Evolutionary conservation across 2,113 vertebrate genomes (phyloP).

Genomic region (Pseudopodoces humilis): DNA sequence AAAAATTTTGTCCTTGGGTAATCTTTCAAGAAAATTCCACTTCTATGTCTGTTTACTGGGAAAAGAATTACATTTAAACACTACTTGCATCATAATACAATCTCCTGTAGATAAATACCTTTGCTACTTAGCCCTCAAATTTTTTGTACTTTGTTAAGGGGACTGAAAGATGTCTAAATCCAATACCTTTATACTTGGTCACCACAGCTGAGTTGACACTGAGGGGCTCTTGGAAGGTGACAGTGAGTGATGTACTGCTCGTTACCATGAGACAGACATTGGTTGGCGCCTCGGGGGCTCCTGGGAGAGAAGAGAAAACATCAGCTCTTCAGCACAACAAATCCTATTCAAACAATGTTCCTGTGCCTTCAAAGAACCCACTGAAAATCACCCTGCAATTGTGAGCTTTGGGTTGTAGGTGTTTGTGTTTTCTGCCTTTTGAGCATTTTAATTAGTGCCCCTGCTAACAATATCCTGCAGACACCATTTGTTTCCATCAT

Average conservation of each 20-base stretch:
- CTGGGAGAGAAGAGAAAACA: constrained; percentile 80
- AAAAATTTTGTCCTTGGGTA: background rate
- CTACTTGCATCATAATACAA: background rate
- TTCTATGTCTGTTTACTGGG: background rate
- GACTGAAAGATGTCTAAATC: constrained; percentile 8
- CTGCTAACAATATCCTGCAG: constrained; percentile 53
- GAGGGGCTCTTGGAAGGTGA: constrained; percentile 94
- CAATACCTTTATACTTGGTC: constrained; percentile 93
- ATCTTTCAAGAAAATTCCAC: background rate
- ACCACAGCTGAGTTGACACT: constrained; percentile 90
- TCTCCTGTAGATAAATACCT: background rate
- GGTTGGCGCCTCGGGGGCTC: constrained; percentile 87
- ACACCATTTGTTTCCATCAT: constrained; percentile 69
- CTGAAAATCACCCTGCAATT: constrained; percentile 59
- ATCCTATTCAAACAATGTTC: constrained; percentile 72
- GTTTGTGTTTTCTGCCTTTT: constrained; percentile 67
- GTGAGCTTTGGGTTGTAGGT: constrained; percentile 62
- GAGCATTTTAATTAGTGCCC: constrained; percentile 67
- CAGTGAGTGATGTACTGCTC: constrained; percentile 87
- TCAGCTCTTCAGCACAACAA: constrained; percentile 74
- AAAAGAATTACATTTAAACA: background rate
- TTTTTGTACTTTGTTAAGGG: background rate
- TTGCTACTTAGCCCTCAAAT: background rate
- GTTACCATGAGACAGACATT: constrained; percentile 89
- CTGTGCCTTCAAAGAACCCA: constrained; percentile 63